A percentile compares a stretch with the other conserved stretches of the same genome.
phyloP scores from a whole-genome alignment of 2,113 vertebrate species.

The Lepisosteus osseus region DNA sequence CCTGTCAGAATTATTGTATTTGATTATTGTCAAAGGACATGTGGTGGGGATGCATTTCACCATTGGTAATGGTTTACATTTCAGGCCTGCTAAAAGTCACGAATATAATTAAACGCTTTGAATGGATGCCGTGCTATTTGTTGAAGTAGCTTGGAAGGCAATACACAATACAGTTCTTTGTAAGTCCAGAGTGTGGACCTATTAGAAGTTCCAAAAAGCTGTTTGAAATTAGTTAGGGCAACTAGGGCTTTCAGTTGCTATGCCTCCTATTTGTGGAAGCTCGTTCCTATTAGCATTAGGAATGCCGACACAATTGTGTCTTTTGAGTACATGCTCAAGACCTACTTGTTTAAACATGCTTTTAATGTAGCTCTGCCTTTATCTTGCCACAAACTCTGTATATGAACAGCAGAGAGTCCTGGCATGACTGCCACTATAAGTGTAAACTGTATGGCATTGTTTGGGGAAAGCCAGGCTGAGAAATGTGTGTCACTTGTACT shows the following conservation, averaged over 20 bases:
- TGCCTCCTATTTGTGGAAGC: conserved; percentile 8
- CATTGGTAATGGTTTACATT: neutral
- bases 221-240: conserved; percentile 2
- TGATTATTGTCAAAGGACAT: neutral
- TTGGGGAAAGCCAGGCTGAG: too few relatives aligned
- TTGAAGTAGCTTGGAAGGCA: neutral
- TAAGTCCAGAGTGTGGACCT: neutral
- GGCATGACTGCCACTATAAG: neutral
- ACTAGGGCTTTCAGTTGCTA: neutral
- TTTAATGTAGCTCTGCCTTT: neutral
- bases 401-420: neutral
- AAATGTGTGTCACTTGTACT: neutral
- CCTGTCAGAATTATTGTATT: neutral
- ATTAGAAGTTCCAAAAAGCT: neutral
- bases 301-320: neutral
- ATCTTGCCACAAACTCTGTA: neutral
- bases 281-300: neutral
- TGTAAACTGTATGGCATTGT: neutral
- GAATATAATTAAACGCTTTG: neutral
- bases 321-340: neutral
- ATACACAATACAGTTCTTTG: neutral
- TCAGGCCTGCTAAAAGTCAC: neutral
- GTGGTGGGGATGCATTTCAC: neutral
- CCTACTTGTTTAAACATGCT: conserved; percentile 1
- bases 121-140: neutral